Evolutionary conservation across 2,888 invertebrate genomes (phyloP).

Genomic region (Platynereis dumerilii): DNA sequence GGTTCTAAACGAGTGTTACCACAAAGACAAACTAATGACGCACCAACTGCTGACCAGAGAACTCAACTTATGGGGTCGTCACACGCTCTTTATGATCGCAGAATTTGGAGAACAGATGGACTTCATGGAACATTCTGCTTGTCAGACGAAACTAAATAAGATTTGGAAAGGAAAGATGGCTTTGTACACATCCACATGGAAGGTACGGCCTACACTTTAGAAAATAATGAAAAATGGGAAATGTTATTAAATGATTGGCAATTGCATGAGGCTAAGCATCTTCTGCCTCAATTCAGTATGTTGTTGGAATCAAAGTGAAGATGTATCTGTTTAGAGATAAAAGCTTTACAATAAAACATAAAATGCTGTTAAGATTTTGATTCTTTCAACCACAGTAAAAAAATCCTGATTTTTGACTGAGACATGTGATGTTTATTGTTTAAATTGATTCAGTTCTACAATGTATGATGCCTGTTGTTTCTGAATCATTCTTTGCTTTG

Average conservation of each 20-base stretch:
- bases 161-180: constrained; percentile 63
- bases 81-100: constrained; percentile 56
- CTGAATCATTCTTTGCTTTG: not conserved
- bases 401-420: no score
- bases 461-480: no score
- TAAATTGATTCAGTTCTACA: no score
- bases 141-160: constrained; percentile 61
- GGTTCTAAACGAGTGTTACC: constrained; percentile 57
- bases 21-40: constrained; percentile 49
- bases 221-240: not conserved
- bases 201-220: no score
- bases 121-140: constrained; percentile 60
- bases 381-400: no score
- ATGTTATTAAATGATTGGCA: not conserved
- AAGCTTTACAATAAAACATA: no score
- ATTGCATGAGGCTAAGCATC: no score
- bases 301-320: no score
- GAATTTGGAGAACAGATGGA: constrained; percentile 57
- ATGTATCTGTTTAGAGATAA: no score
- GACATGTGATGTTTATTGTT: no score
- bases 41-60: constrained; percentile 52
- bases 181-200: constrained; percentile 56
- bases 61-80: constrained; percentile 49
- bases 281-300: no score
- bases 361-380: no score